Percentiles rank a stretch among this genome's conserved stretches.
phyloP scores from a whole-genome alignment of 2,888 invertebrate genomes.

The Tenthredo livida region DNA sequence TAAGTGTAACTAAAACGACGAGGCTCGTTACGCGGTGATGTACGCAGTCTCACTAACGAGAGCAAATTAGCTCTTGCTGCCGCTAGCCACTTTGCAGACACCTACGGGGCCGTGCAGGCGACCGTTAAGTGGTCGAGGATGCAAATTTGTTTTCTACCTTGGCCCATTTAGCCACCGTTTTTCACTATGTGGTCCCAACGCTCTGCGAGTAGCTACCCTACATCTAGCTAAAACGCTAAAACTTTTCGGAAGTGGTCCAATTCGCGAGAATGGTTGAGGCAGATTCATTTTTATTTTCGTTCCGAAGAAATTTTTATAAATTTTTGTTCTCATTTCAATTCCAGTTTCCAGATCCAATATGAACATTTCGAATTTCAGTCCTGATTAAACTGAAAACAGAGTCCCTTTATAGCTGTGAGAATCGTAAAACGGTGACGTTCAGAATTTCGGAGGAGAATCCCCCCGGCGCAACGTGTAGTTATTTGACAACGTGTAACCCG shows the following conservation, averaged over 20 bases:
- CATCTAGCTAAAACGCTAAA: neutral
- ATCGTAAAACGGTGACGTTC: neutral
- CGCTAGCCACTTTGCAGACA: constrained; percentile 66
- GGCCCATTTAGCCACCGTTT: constrained; percentile 32
- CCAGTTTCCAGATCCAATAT: neutral
- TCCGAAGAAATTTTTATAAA: neutral
- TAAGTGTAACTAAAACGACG: constrained; percentile 71
- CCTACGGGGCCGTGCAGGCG: constrained; percentile 44
- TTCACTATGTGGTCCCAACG: neutral
- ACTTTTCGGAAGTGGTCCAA: neutral
- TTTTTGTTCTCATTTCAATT: too few relatives aligned
- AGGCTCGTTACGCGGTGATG: constrained; percentile 67
- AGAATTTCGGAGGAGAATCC: neutral
- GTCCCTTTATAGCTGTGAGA: neutral
- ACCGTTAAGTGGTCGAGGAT: constrained; percentile 69
- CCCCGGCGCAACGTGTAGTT: neutral
- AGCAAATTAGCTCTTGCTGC: constrained; percentile 72
- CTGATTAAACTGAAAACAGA: neutral
- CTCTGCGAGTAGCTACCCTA: neutral
- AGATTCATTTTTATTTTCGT: neutral
- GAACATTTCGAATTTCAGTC: neutral
- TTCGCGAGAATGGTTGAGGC: neutral
- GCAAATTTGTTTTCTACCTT: constrained; percentile 65
- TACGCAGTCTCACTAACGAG: constrained; percentile 67
- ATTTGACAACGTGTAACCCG: constrained; percentile 42